Conservation (phyloP, 1,140 invertebrate species). For the Frieseomelitta varia region DNA sequence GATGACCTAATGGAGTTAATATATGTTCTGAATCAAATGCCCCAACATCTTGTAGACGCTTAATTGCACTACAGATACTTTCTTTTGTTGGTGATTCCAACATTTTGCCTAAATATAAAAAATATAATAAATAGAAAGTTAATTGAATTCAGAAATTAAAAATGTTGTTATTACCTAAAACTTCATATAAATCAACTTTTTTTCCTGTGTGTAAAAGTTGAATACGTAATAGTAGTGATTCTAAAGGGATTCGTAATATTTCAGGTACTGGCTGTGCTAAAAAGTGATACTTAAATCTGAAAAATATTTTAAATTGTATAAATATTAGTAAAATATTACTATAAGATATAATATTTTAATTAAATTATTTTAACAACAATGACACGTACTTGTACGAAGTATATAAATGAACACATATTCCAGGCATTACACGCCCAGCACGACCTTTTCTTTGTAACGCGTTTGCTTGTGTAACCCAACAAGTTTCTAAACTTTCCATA, state of each 20-base stretch:
- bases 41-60: conserved; percentile 91
- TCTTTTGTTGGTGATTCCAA: conserved; percentile 92
- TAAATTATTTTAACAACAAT: neutral
- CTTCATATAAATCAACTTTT: conserved; percentile 86
- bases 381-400: conserved; percentile 85
- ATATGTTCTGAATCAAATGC: conserved; percentile 90
- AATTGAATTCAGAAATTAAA: neutral
- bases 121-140: conserved; percentile 3
- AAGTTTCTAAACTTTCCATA: conserved; percentile 91
- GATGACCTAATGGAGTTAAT: conserved; percentile 94
- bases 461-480: conserved; percentile 92
- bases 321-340: neutral
- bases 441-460: conserved; percentile 91
- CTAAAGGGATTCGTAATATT: conserved; percentile 91
- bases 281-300: conserved; percentile 84
- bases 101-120: conserved; percentile 80
- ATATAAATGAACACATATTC: conserved; percentile 91
- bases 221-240: conserved; percentile 93
- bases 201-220: conserved; percentile 90
- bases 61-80: conserved; percentile 90
- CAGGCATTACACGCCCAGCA: conserved; percentile 94
- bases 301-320: conserved; percentile 7
- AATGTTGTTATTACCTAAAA: conserved; percentile 82
- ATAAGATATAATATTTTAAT: neutral
- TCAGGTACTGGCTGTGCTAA: conserved; percentile 90